These are phyloP conservation scores for Drosophila miranda DNA, from an alignment of 1,140 invertebrate genomes.

Conservation along the genomic window DNA sequence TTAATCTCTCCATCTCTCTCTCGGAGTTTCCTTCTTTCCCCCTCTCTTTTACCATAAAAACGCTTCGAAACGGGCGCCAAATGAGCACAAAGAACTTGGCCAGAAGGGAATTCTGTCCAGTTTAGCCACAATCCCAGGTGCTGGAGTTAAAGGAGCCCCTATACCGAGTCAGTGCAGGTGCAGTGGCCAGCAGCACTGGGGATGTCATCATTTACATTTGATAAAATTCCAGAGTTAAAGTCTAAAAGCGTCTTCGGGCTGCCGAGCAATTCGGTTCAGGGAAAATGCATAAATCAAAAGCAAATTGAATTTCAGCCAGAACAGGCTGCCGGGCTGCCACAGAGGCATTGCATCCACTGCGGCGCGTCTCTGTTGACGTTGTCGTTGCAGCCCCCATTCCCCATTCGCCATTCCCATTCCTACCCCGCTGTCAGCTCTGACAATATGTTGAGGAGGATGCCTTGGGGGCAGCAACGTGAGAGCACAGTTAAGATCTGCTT, in stretches of 20 bases:
- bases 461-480: constrained; percentile 2
- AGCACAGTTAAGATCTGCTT: constrained; percentile 20
- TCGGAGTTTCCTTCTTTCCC: too few species aligned
- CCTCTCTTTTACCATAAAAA: too few species aligned
- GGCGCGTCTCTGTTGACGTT: constrained; percentile 24
- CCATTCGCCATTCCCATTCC: too few species aligned
- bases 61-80: too few species aligned
- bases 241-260: constrained; percentile 34
- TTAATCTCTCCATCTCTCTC: too few species aligned
- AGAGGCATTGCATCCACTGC: constrained; percentile 30
- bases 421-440: constrained; percentile 31
- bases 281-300: constrained; percentile 77
- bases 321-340: constrained; percentile 27
- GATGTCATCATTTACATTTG: constrained; percentile 28
- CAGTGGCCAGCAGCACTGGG: too few species aligned
- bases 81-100: too few species aligned
- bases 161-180: neutral
- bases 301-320: constrained; percentile 73
- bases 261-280: constrained; percentile 47
- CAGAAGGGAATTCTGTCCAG: neutral
- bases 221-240: constrained; percentile 48
- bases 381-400: neutral
- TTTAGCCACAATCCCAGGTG: constrained; percentile 9
- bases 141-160: neutral
- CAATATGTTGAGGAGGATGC: constrained; percentile 54